Percentiles rank a stretch among this genome's conserved stretches.
Evolutionary conservation across 2,113 vertebrate species (phyloP).

Genomic region (Arvicanthis niloticus): DNA sequence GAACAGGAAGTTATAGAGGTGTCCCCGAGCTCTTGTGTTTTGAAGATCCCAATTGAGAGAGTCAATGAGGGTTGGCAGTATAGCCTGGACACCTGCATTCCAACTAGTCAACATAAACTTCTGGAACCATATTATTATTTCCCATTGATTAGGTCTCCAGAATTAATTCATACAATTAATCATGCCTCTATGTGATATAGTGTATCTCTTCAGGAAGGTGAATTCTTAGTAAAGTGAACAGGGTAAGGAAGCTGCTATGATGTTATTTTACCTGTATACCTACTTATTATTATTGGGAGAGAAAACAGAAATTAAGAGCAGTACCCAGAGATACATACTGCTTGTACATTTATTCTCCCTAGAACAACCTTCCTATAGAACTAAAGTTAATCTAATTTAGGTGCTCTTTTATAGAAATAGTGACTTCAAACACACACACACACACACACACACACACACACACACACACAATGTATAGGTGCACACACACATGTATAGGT

Average conservation of each 20-base stretch:
- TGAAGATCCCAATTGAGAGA: neutral
- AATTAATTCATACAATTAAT: conserved; percentile 14
- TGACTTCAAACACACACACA: neutral
- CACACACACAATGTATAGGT: neutral
- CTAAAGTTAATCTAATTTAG: conserved; percentile 11
- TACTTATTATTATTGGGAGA: neutral
- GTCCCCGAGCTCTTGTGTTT: neutral
- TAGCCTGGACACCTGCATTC: neutral
- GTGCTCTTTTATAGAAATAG: neutral
- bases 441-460: neutral
- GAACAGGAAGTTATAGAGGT: neutral
- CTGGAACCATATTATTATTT: neutral
- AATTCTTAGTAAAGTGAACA: neutral
- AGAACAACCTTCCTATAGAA: neutral
- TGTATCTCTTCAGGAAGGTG: conserved; percentile 14
- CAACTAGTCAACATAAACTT: neutral
- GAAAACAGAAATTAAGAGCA: neutral
- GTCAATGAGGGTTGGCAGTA: neutral
- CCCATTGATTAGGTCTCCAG: neutral
- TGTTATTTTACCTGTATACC: neutral
- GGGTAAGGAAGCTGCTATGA: neutral
- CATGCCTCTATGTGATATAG: neutral
- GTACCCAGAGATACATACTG: neutral
- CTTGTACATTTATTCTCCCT: conserved; percentile 10
- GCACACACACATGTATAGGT: neutral